Base-by-base conservation (phyloP, 2,113 vertebrate genomes). In the Ancistrus triradiatus region DNA sequence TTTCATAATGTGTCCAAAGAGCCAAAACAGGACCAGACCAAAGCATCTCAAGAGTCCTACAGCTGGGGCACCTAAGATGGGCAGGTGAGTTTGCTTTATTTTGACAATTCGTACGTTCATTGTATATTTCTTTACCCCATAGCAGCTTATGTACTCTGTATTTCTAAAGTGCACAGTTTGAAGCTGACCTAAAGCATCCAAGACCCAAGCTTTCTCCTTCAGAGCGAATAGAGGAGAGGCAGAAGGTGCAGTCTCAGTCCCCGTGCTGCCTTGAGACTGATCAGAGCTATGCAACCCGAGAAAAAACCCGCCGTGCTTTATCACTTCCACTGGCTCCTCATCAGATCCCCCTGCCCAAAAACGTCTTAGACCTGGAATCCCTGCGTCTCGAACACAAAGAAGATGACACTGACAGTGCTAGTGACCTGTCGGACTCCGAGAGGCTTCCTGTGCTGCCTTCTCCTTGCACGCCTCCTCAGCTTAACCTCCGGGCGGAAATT, bases 361-460 rank as follows among this genome's bases (percentile, higher is more conserved):
- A 80, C 17, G 61, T 66, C 40, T 69, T 74, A 47, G 79, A 82
- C 48, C 65, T 84, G n/a, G 70, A 83, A 42, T 68, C 78, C 1
- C 63, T 84, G 18, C 83, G 69, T 21, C 75, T 75, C 28, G 50
- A 81, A 59, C 79, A 85, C 73, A 93, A 90, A 44, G 91, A 90
- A 56, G 83, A 85, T 0, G 93, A 94, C 59, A 91, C 88, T 27
- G 95, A 96, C 43, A 95, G 93, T 4, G 94, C 91, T 48, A 97
- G 95, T 5, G 95, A 98, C 61, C 89, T 97, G 52, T 97, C 95
- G 0, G 95, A 98, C 73, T 98, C 95, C 0, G 95, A 98, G 75
- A 84, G 95, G 57, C 83, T 96, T 44, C 91, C 92, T 21, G 78
- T 94, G 0, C 82, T 90, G 6, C 90, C 91, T 0, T 93, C 93